Base-by-base conservation (phyloP, 2,888 invertebrate genomes). In the Villa cingulata region DNA sequence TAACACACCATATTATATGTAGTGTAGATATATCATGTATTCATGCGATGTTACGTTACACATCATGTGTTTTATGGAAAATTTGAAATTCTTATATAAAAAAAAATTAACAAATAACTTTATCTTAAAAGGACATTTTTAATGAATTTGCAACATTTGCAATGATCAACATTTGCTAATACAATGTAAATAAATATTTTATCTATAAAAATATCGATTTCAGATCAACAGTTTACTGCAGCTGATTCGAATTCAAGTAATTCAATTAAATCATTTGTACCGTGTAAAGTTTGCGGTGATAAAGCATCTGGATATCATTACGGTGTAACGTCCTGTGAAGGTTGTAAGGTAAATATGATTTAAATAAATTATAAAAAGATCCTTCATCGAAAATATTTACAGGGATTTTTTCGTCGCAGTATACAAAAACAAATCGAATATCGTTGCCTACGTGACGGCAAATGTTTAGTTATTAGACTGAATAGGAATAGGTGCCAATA, bases 341-440 rank as follows among this genome's bases (percentile, higher is more conserved):
- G 96, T 57, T 96, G 95, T 74, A 96, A 95, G 85, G 94, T 94
- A 73, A 71, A 68, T 62, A 49, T 34, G 12, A 34, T 9, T 34
- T 47, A 23, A 40, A 43, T 16, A 48, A 38, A 20, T 36, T n/a
- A n/a, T 37, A 10, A 32, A 34, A 17, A 18, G 18, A 41, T 23
- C 37, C 41, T 37, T 45, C 37, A 48, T 39, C 44, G 23, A 23
- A 23, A 23, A 23, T 23, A 23, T 23, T 23, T 23, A 7, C 75
- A 94, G 91, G 94, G 94, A 53, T 94, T 94, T 76, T 94, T 94
- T 74, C 79, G 94, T 51, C 78, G 94, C 54, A 92, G 91, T 69
- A 94, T 95, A 62, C 94, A 94, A 70, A 92, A 94, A 69, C 92
- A 94, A 72, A 94, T 94, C 63, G 94, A 94, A 67, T 94, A 94